phyloP scores from a whole-genome alignment of 2,797 vertebrate species.

The Neosilurus mollespiculum region DNA sequence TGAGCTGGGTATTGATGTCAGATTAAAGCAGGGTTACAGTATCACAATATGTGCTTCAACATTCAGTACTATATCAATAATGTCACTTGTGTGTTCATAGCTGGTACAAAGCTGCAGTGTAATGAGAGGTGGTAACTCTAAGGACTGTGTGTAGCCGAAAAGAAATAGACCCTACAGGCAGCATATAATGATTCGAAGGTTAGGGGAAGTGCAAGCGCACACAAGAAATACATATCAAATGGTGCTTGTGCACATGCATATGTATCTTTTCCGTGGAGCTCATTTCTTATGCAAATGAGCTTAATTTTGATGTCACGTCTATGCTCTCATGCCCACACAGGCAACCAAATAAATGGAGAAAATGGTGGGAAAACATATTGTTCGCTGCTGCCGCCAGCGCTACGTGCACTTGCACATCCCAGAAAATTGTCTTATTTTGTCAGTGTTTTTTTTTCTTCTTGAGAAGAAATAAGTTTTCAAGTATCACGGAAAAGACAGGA shows the following conservation, averaged over 20 bases:
- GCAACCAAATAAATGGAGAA: too few species aligned
- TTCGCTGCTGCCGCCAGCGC: too few species aligned
- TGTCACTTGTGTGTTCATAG: neutral
- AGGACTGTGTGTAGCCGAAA: neutral
- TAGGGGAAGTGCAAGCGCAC: neutral
- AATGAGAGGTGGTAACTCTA: neutral
- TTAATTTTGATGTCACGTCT: too few species aligned
- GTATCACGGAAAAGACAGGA: too few species aligned
- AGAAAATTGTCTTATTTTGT: too few species aligned
- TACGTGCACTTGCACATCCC: too few species aligned
- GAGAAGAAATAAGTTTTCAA: too few species aligned
- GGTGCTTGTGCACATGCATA: neutral
- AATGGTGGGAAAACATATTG: too few species aligned
- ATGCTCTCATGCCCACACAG: too few species aligned
- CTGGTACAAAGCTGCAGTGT: neutral
- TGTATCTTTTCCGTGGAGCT: neutral
- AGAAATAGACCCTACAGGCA: neutral
- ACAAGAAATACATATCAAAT: neutral
- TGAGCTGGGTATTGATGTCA: neutral
- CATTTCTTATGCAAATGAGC: too few species aligned
- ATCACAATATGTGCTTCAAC: neutral
- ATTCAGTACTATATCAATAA: neutral
- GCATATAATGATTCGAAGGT: neutral
- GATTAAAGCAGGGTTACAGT: neutral
- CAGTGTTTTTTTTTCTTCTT: too few species aligned